Evolutionary conservation across 2,888 invertebrate genomes (phyloP).

Genomic region (Morpho achilles): DNA sequence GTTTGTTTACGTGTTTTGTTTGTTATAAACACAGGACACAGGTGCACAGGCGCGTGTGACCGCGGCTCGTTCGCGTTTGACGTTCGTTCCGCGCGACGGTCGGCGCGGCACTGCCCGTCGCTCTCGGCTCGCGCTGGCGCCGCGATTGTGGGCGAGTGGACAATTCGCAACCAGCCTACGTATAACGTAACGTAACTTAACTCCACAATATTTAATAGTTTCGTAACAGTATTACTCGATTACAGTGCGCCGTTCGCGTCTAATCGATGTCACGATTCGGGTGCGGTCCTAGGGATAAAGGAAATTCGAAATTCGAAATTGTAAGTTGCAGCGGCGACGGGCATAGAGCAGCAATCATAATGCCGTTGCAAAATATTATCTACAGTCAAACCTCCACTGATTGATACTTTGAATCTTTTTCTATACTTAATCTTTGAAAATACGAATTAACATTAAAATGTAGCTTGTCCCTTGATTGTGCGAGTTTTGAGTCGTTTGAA

Average conservation of each 20-base stretch:
- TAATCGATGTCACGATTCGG: constrained; percentile 72
- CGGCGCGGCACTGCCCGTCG: constrained; percentile 44
- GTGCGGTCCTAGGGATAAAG: constrained; percentile 46
- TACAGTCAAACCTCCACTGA: too few relatives aligned
- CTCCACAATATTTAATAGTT: constrained; percentile 74
- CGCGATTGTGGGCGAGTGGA: constrained; percentile 41
- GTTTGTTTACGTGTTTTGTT: constrained; percentile 65
- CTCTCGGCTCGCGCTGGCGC: constrained; percentile 18
- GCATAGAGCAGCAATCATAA: neutral
- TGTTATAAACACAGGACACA: constrained; percentile 56
- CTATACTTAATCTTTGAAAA: too few relatives aligned
- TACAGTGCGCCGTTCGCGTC: constrained; percentile 60
- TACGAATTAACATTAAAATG: too few relatives aligned
- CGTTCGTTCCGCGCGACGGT: constrained; percentile 38
- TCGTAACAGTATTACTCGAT: constrained; percentile 72
- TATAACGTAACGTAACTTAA: constrained; percentile 69
- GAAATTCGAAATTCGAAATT: constrained; percentile 24
- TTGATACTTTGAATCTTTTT: too few relatives aligned
- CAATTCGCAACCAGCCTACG: constrained; percentile 63
- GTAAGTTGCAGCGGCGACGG: constrained; percentile 2
- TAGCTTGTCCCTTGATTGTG: too few relatives aligned
- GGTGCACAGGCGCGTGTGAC: constrained; percentile 46
- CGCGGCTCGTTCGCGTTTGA: constrained; percentile 29
- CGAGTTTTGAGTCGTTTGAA: too few relatives aligned
- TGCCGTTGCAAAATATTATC: too few relatives aligned